phyloP scores from a whole-genome alignment of 2,888 invertebrate genomes.

The Hesperia comma region DNA sequence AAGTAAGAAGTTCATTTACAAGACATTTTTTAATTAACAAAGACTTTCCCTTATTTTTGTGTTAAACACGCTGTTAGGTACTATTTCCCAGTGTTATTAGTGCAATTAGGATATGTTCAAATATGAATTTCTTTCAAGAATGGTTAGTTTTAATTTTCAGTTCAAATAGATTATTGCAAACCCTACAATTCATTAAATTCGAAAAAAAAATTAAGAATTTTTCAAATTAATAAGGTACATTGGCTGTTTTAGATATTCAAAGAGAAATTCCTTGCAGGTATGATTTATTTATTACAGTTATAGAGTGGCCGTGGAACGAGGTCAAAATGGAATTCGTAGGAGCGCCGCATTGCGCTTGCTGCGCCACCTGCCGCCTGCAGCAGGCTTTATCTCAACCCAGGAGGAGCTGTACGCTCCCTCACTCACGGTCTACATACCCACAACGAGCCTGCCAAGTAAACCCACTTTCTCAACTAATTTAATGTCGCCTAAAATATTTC shows the following conservation, averaged over 20 bases:
- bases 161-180: too few species aligned
- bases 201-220: too few species aligned
- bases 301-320: slow-evolving; percentile 65
- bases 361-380: slow-evolving; percentile 74
- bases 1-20: neutral
- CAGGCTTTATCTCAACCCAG: slow-evolving; percentile 52
- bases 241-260: too few species aligned
- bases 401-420: slow-evolving; percentile 20
- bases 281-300: slow-evolving; percentile 24
- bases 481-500: neutral
- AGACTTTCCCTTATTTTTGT: too few species aligned
- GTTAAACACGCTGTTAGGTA: too few species aligned
- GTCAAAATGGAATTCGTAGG: slow-evolving; percentile 65
- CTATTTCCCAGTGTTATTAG: too few species aligned
- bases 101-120: too few species aligned
- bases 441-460: neutral
- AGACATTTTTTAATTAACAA: neutral
- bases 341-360: slow-evolving; percentile 76
- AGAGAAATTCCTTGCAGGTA: slow-evolving; percentile 12
- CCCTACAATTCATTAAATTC: too few species aligned
- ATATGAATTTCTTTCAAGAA: too few species aligned
- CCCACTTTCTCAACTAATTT: neutral
- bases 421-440: neutral
- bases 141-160: too few species aligned
- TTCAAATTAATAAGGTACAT: neutral